Conservation (phyloP, 1,140 invertebrate genomes). For the Phymastichus coffea region DNA sequence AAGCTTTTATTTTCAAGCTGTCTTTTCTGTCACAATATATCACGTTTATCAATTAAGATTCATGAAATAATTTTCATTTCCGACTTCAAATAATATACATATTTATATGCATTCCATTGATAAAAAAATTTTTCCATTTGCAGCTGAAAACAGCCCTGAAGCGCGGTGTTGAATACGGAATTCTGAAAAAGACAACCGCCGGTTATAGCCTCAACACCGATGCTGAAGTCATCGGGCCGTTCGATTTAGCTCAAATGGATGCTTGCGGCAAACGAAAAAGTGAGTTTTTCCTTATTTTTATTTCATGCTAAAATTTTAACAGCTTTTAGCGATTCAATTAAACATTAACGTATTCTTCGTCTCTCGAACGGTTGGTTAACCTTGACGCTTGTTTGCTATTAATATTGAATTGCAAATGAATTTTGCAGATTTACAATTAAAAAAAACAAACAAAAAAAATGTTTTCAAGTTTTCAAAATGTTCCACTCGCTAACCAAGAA, state of each 20-base stretch:
- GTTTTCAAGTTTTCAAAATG: too few species aligned
- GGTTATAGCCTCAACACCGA: slow-evolving; percentile 44
- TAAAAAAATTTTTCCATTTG: slow-evolving; percentile 7
- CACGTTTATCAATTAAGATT: not conserved
- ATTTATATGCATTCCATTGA: too few species aligned
- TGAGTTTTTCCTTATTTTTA: slow-evolving; percentile 15
- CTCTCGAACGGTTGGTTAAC: too few species aligned
- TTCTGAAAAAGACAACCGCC: slow-evolving; percentile 38
- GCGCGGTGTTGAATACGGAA: slow-evolving; percentile 48
- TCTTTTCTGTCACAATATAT: not conserved
- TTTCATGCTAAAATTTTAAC: too few species aligned
- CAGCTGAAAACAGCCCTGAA: slow-evolving; percentile 46
- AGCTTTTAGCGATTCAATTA: too few species aligned
- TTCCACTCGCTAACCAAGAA: too few species aligned
- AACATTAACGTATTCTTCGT: too few species aligned
- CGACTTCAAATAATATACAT: too few species aligned
- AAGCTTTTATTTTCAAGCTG: not conserved
- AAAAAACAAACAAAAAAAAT: slow-evolving; percentile 14
- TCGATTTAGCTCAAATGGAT: slow-evolving; percentile 12
- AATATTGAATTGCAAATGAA: too few species aligned
- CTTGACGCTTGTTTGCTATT: too few species aligned
- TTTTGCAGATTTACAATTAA: not conserved
- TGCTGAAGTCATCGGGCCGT: slow-evolving; percentile 2
- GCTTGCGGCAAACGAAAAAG: slow-evolving; percentile 7
- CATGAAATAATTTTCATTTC: slow-evolving; percentile 17